A percentile compares a stretch with the other conserved stretches of the same genome.
Conservation (phyloP, 1,140 invertebrate species). For the Matsumurasca onukii region DNA sequence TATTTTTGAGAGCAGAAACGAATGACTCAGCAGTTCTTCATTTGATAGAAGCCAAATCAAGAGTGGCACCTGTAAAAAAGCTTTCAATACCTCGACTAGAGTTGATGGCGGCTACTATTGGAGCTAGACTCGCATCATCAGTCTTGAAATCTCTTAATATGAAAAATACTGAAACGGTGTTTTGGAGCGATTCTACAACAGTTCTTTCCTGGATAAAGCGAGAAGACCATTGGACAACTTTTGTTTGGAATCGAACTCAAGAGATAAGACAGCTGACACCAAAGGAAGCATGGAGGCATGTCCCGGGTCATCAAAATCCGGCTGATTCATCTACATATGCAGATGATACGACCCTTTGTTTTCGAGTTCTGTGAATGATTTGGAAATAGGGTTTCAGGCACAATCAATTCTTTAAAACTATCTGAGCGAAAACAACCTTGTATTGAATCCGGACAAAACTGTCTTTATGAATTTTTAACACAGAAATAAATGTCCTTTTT, state of each 20-base stretch:
- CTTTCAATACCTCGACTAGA: conserved; percentile 18
- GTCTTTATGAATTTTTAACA: no score
- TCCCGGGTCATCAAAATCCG: conserved; percentile 14
- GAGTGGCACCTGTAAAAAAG: conserved; percentile 9
- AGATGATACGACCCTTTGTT: no score
- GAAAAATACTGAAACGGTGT: conserved; percentile 19
- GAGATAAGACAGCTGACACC: conserved; percentile 12
- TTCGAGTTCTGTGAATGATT: no score
- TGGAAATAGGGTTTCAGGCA: no score
- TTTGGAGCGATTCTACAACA: not conserved
- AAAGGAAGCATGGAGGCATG: not conserved
- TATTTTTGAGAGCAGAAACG: conserved; percentile 10
- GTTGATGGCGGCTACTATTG: conserved; percentile 26
- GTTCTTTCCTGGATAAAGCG: not conserved
- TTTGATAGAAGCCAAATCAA: conserved; percentile 22
- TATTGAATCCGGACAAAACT: no score
- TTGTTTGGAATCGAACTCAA: conserved; percentile 12
- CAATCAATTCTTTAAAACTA: no score
- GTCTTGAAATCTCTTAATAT: not conserved
- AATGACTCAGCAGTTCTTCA: not conserved
- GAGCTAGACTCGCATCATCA: not conserved
- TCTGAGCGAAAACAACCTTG: no score
- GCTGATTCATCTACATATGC: conserved; percentile 42
- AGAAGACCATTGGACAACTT: not conserved
- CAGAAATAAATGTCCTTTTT: no score